Evolutionary conservation across 2,113 vertebrate genomes (phyloP).

Genomic region (Oxyura jamaicensis): DNA sequence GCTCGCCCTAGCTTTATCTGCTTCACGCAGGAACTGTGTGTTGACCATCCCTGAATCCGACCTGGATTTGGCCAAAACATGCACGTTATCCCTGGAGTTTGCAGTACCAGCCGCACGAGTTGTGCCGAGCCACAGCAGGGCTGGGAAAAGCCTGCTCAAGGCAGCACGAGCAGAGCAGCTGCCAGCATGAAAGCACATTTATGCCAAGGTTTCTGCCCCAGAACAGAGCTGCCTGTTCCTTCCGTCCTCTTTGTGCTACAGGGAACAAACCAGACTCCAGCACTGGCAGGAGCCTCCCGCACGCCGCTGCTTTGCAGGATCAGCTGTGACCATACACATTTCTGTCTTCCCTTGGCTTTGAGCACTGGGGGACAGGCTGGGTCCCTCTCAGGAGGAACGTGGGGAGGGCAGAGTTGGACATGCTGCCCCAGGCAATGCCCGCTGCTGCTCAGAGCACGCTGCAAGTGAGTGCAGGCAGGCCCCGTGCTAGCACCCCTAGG

Average conservation of each 20-base stretch:
- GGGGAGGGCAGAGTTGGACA: not conserved
- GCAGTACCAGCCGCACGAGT: not conserved
- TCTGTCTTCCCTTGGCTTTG: not conserved
- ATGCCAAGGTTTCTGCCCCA: not conserved
- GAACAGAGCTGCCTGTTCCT: not conserved
- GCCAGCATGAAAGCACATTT: not conserved
- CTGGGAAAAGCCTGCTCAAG: not conserved
- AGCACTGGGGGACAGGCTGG: not conserved
- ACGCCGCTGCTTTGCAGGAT: not conserved
- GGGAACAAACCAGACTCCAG: not conserved
- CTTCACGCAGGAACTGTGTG: not conserved
- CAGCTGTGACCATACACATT: not conserved
- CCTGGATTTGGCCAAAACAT: not conserved
- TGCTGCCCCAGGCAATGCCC: not conserved
- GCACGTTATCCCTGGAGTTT: not conserved
- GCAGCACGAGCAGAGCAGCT: not conserved
- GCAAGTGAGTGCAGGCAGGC: not conserved
- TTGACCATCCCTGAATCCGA: not conserved
- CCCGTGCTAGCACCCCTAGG: not conserved
- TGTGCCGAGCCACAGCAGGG: not conserved
- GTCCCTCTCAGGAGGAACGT: not conserved
- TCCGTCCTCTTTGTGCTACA: not conserved
- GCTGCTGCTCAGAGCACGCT: not conserved
- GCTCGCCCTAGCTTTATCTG: not conserved
- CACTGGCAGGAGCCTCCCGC: accelerated